phyloP scores from a whole-genome alignment of 2,888 invertebrate species.

The Therioaphis trifolii region DNA sequence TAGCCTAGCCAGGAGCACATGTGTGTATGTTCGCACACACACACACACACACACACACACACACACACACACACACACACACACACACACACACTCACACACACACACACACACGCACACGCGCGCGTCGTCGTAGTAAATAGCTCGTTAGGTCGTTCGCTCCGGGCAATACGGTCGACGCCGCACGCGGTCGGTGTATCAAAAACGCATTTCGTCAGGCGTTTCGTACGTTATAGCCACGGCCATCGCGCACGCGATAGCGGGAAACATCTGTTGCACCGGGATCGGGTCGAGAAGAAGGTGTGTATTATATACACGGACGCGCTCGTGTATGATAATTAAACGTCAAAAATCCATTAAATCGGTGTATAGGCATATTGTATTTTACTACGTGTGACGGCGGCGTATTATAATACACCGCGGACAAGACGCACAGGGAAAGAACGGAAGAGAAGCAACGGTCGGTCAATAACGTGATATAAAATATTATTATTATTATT shows the following conservation, averaged over 20 bases:
- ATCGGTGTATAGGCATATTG: background rate
- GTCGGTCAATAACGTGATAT: too few species aligned
- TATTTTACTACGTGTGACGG: background rate
- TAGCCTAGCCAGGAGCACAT: too few species aligned
- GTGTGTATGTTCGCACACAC: too few species aligned
- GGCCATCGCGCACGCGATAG: background rate
- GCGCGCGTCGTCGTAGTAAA: background rate
- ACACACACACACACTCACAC: too few species aligned
- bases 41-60: too few species aligned
- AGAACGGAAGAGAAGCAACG: too few species aligned
- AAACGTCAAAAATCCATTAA: slow-evolving; percentile 52
- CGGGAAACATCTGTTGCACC: slow-evolving; percentile 45
- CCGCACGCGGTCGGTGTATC: background rate
- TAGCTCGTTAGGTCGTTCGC: background rate
- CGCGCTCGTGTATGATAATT: slow-evolving; percentile 17
- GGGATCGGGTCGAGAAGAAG: background rate
- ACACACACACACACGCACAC: too few species aligned
- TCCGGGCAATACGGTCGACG: background rate
- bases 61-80: too few species aligned
- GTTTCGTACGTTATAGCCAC: background rate
- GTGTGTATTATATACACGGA: background rate
- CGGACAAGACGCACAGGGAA: too few species aligned
- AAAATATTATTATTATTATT: too few species aligned
- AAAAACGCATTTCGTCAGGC: slow-evolving; percentile 25
- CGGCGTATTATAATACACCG: too few species aligned